These are phyloP conservation scores for Beaufortia kweichowensis DNA, from an alignment of 2,113 vertebrate genomes.

Conservation along the genomic window DNA sequence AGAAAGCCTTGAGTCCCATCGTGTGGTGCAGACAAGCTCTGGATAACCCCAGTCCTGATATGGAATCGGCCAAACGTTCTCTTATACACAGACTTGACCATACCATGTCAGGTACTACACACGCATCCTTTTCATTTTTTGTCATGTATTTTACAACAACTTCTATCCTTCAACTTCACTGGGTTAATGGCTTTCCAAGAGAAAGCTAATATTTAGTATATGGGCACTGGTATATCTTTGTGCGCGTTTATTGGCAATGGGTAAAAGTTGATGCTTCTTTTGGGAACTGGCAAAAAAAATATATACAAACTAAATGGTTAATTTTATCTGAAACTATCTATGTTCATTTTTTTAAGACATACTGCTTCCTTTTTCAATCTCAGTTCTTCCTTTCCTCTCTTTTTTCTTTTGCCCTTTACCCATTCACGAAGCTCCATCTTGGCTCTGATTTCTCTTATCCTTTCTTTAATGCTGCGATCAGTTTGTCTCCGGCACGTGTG, in stretches of 20 bases:
- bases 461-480: constrained; percentile 19
- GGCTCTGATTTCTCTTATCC: constrained; percentile 10
- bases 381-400: constrained; percentile 5
- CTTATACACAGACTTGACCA: constrained; percentile 95
- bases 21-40: constrained; percentile 96
- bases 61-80: constrained; percentile 95
- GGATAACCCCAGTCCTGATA: constrained; percentile 94
- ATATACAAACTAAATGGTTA: no score
- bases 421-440: constrained; percentile 5
- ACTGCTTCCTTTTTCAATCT: neutral
- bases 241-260: no score
- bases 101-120: constrained; percentile 87
- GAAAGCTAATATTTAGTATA: no score
- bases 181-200: no score
- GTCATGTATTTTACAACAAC: neutral
- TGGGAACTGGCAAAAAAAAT: no score
- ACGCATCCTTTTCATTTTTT: neutral
- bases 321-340: neutral
- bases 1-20: constrained; percentile 89
- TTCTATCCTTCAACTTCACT: no score
- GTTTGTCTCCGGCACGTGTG: neutral
- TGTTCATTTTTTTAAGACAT: neutral
- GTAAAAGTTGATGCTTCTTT: no score
- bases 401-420: neutral
- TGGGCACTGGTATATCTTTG: no score